A percentile compares a stretch with the other conserved stretches of the same genome.
These are phyloP conservation scores for Dreissena rostriformis DNA, from an alignment of 1,140 invertebrate species.

Conservation along the genomic window DNA sequence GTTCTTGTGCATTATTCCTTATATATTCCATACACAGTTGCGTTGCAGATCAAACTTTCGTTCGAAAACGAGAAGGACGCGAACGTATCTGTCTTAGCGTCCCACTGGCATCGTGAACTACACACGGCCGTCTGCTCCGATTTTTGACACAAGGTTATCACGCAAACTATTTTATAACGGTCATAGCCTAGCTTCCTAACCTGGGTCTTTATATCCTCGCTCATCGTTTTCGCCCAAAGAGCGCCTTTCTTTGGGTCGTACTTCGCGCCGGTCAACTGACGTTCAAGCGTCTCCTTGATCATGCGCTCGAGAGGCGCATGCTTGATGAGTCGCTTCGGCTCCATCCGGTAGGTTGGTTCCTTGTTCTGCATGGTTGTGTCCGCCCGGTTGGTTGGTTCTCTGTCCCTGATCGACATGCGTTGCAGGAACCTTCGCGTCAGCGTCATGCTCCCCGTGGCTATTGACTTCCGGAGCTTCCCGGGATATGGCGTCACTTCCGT, in stretches of 20 bases:
- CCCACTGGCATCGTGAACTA: constrained; percentile 75
- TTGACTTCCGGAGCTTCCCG: too few species aligned
- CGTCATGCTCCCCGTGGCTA: too few species aligned
- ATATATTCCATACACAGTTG: constrained; percentile 77
- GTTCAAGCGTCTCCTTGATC: constrained; percentile 59
- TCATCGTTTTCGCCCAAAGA: constrained; percentile 65
- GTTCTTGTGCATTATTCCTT: constrained; percentile 64
- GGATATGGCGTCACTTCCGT: too few species aligned
- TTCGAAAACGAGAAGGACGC: constrained; percentile 74
- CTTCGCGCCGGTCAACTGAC: constrained; percentile 49
- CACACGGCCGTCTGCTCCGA: constrained; percentile 69
- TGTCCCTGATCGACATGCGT: too few species aligned
- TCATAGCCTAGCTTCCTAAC: constrained; percentile 70
- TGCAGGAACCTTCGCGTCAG: too few species aligned
- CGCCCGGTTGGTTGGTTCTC: too few species aligned
- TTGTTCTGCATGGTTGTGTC: too few species aligned
- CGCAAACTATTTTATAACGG: constrained; percentile 77
- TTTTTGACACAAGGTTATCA: constrained; percentile 71
- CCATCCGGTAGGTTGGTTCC: constrained; percentile 82
- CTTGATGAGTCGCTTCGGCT: constrained; percentile 63
- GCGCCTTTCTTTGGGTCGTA: constrained; percentile 59
- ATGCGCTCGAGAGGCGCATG: constrained; percentile 45
- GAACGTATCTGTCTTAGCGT: constrained; percentile 71
- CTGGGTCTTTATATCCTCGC: constrained; percentile 74
- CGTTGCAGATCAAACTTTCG: constrained; percentile 73